Evolutionary conservation across 1,140 invertebrate genomes (phyloP), one percentile per base, ranked within the genome.

Genomic region (Aphidius ervi): DNA sequence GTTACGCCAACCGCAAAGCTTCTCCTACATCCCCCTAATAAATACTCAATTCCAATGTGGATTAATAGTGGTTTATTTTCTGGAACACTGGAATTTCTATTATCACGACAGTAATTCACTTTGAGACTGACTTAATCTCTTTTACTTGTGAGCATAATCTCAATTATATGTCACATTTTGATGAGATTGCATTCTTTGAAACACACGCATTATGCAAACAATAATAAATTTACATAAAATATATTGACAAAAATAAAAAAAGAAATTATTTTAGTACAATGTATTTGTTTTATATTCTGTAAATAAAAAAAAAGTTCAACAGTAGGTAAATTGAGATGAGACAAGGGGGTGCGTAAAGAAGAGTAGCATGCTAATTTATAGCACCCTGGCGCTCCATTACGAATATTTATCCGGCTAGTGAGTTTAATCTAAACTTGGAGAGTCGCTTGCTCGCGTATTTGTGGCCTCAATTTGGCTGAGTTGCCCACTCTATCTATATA

Each of bases 381-480:
- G 75, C 75, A 79, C 78, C 77, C 78, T 68, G 75, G 77, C 70
- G 78, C 73, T 80, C 78, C 73, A 80, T 80, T 80, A 79, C 76
- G 77, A 80, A 79, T 80, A 80, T 80, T 80, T 80, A 80, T 80
- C 73, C 77, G 50, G 70, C 2, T 69, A 70, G 74, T 71, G 75
- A 74, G 77, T 80, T 80, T 80, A 80, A 80, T 80, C 77, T 80
- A 80, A 80, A 80, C 76, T 80, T 80, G 61, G 72, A 71, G 72
- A 75, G 67, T 74, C 71, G 67, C 66, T 68, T 45, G 46, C 55
- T 68, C 47, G 52, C 55, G 54, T 65, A 67, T 58, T 68, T 57
- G 64, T 65, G 40, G 61, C 62, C 61, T 66, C 63, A 57, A 58
- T 50, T 47, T 43, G n/a, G 45, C 37, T 56, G 39, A 43, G 23